phyloP scores from a whole-genome alignment of 2,113 vertebrate species.

The Neofelis nebulosa region DNA sequence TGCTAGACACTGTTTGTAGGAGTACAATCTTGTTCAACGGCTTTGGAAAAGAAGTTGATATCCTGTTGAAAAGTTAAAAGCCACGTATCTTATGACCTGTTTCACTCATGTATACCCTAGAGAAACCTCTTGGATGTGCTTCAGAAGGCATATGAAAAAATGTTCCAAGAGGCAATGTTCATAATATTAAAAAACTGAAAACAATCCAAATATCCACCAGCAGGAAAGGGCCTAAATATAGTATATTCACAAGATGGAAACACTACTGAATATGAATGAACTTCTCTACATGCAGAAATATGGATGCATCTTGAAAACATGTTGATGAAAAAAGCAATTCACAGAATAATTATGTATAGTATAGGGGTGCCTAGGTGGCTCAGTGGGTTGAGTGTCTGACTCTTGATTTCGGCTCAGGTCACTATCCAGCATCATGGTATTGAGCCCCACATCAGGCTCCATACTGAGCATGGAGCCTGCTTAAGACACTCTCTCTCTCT shows the following conservation, averaged over 20 bases:
- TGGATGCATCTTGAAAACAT: not conserved
- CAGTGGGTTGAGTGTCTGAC: too few species aligned
- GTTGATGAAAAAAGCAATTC: not conserved
- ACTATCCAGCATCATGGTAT: too few species aligned
- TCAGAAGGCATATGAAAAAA: not conserved
- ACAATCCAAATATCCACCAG: not conserved
- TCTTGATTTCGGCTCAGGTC: too few species aligned
- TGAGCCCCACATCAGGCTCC: too few species aligned
- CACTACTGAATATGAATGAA: not conserved
- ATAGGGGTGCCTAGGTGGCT: too few species aligned
- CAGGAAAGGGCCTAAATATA: not conserved
- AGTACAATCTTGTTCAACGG: not conserved
- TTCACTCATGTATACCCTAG: not conserved
- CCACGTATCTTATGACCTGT: not conserved
- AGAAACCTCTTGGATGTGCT: not conserved
- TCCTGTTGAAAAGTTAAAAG: not conserved
- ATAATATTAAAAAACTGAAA: not conserved
- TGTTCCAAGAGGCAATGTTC: not conserved
- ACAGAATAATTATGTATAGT: not conserved
- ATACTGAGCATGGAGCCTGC: too few species aligned
- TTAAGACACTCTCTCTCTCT: too few species aligned
- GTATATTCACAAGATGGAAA: not conserved
- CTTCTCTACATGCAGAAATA: not conserved
- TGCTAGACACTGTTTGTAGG: rapidly evolving
- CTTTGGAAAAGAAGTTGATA: not conserved